Conservation (phyloP, 2,113 vertebrate species). For the Urocolius indicus region DNA sequence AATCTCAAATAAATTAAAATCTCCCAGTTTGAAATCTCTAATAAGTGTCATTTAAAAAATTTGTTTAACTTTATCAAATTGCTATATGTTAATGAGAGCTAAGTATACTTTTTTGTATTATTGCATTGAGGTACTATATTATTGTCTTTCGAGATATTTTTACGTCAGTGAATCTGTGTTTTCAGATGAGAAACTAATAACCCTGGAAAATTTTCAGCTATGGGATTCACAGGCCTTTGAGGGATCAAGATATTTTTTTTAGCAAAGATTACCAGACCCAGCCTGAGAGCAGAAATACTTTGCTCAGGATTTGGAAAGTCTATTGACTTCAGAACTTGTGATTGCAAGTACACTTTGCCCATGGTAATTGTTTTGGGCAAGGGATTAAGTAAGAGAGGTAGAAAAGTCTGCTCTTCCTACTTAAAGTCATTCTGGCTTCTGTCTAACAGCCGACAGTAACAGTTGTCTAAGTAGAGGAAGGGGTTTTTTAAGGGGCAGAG, state of each 20-base stretch:
- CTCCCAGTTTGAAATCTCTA: neutral
- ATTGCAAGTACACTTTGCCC: neutral
- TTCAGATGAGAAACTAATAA: neutral
- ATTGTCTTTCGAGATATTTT: neutral
- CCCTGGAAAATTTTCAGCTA: neutral
- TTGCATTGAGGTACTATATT: neutral
- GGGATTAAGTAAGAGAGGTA: neutral
- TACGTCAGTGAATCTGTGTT: neutral
- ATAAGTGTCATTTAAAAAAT: neutral
- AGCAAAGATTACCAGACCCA: neutral
- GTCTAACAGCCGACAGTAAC: neutral
- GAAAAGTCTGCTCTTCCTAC: neutral
- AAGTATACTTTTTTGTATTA: neutral
- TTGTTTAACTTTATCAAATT: neutral
- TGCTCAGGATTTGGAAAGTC: slow-evolving; percentile 5
- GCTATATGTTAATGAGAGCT: neutral
- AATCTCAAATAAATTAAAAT: neutral
- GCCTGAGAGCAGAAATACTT: neutral
- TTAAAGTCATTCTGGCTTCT: neutral
- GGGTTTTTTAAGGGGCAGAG: neutral
- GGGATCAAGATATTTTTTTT: neutral
- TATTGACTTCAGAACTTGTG: neutral
- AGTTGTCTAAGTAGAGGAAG: neutral
- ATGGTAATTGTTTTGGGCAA: neutral
- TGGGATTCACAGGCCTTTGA: neutral